Conservation (phyloP, 2,113 vertebrate species). For the Eurypyga helias region DNA sequence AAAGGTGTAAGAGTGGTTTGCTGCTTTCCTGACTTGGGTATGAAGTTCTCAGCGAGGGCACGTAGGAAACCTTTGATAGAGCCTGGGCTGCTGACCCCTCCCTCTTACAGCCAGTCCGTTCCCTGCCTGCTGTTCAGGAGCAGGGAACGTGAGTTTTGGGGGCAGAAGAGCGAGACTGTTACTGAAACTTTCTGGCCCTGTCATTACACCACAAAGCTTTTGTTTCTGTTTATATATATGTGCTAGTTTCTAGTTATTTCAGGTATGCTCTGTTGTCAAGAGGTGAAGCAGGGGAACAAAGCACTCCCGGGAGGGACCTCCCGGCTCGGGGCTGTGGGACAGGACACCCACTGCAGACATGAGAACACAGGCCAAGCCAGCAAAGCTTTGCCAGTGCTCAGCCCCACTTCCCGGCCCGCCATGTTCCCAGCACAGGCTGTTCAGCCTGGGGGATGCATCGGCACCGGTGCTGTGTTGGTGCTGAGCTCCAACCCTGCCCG, state of each 20-base stretch:
- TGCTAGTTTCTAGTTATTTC: background rate
- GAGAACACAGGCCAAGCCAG: background rate
- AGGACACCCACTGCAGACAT: too few relatives aligned
- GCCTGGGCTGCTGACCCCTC: background rate
- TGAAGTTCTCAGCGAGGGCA: background rate
- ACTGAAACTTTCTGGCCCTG: background rate
- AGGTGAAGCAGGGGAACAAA: background rate
- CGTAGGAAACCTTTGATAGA: background rate
- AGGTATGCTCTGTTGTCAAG: background rate
- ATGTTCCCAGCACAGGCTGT: background rate
- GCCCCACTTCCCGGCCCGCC: accelerated
- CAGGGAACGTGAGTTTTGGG: background rate
- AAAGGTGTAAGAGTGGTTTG: background rate
- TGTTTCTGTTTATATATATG: background rate
- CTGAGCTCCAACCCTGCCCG: background rate
- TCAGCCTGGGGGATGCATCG: background rate
- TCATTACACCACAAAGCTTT: background rate
- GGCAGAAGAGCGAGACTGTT: background rate
- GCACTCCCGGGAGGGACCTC: background rate
- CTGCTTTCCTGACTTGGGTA: background rate
- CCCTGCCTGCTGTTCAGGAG: background rate
- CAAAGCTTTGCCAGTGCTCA: background rate
- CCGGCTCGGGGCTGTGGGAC: background rate
- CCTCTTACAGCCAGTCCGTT: background rate
- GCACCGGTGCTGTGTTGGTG: background rate